Evolutionary conservation across 2,113 vertebrate genomes (phyloP).

Genomic region (Butorides virescens): DNA sequence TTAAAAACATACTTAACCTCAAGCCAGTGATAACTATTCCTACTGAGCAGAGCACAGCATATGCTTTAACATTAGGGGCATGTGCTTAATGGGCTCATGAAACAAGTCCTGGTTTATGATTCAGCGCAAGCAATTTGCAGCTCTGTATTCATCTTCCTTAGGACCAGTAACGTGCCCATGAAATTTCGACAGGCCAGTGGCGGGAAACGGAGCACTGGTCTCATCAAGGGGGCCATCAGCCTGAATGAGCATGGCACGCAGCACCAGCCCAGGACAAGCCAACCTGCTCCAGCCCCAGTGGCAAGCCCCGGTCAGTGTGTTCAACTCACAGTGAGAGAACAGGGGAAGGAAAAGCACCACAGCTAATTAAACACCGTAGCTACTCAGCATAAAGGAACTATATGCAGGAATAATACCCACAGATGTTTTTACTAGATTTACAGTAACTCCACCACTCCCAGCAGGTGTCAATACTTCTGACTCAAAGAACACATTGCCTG

Average conservation of each 20-base stretch:
- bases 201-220: neutral
- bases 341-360: neutral
- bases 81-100: neutral
- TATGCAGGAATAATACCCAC: neutral
- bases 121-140: neutral
- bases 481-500: neutral
- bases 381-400: neutral
- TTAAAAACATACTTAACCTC: neutral
- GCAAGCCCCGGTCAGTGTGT: neutral
- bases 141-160: neutral
- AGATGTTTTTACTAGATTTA: neutral
- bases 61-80: constrained; percentile 6
- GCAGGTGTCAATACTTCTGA: neutral
- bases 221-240: neutral
- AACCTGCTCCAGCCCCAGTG: fast-evolving
- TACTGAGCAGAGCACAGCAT: neutral
- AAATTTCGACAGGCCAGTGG: neutral
- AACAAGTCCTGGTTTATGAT: neutral
- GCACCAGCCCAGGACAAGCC: neutral
- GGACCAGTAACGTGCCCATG: fast-evolving
- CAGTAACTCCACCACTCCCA: neutral
- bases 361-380: neutral
- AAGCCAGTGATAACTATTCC: neutral
- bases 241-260: neutral
- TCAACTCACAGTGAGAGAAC: neutral